phyloP scores from a whole-genome alignment of 2,797 vertebrate species.

The Hippopotamyrus pictus region DNA sequence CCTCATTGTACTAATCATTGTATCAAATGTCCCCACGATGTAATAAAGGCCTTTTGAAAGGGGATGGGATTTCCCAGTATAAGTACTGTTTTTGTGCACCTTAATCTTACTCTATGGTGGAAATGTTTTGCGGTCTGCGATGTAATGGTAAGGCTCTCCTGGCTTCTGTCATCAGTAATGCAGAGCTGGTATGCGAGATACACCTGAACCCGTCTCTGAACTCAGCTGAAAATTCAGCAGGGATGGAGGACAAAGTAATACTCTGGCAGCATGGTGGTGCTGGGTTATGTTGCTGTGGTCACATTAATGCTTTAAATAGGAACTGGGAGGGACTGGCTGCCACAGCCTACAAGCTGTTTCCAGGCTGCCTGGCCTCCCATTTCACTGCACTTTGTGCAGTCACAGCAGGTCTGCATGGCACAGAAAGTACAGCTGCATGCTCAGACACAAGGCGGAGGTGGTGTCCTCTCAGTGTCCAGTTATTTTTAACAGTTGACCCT shows the following conservation, averaged over 20 bases:
- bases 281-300: neutral
- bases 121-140: conserved; percentile 30
- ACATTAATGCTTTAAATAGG: conserved; percentile 18
- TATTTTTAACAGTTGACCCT: neutral
- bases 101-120: conserved; percentile 28
- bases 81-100: conserved; percentile 33
- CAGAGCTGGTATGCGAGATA: conserved; percentile 41
- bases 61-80: conserved; percentile 36
- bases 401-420: neutral
- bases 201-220: conserved; percentile 35
- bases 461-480: neutral
- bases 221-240: neutral
- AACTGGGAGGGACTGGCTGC: neutral
- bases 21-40: conserved; percentile 37
- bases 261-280: neutral
- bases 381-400: neutral
- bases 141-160: conserved; percentile 22
- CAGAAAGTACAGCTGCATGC: neutral
- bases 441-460: neutral
- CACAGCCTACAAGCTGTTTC: neutral
- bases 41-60: conserved; percentile 40
- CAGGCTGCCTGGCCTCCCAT: neutral
- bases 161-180: conserved; percentile 51
- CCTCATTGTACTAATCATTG: conserved; percentile 37
- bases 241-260: neutral